Base-by-base conservation (phyloP, 2,888 invertebrate species). In the Platycheirus rosarum region DNA sequence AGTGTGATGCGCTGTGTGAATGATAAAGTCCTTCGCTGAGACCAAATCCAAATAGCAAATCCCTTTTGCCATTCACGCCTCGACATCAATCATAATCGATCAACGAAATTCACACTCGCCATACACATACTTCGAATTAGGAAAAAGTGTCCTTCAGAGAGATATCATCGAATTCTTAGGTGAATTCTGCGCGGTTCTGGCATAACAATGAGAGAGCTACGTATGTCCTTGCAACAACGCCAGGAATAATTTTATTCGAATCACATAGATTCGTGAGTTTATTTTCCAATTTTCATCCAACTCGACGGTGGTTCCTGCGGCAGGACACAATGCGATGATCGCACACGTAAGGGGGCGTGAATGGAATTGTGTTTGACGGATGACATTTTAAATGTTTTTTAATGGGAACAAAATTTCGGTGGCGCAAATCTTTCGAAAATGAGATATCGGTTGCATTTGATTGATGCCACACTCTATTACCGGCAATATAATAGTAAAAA, bases 21-120 rank as follows among this genome's bases (percentile, higher is more conserved):
- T 82, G 51, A 49, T 42, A 68, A 80, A 71, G 53, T 70, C 46
- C 48, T 37, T 37, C 14, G n/a, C 16, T 1, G 2, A 29, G 7
- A 4, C 14, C 29, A 14, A 26, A 32, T 16, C 29, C 11, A 65
- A 75, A n/a, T n/a, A n/a, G n/a, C n/a, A n/a, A n/a, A 76, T 80
- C 70, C 71, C 63, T 68, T 55, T 48, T 35, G 49, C 55, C 37
- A 77, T 77, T 77, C 82, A 66, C 44, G 49, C n/a, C 49, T 23
- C 63, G 20, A 71, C 77, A 82, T 82, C 82, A 82, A 82, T 82
- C 82, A 82, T 82, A 82, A 82, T 82, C 82, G 82, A 82, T 82
- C 82, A 82, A 82, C 77, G 51, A 77, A 73, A 73, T 77, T 82
- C 71, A 82, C 82, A 82, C 77, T 62, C 63, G 71, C 40, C 11